phyloP scores from a whole-genome alignment of 2,113 vertebrate genomes.

The Kryptolebias marmoratus region DNA sequence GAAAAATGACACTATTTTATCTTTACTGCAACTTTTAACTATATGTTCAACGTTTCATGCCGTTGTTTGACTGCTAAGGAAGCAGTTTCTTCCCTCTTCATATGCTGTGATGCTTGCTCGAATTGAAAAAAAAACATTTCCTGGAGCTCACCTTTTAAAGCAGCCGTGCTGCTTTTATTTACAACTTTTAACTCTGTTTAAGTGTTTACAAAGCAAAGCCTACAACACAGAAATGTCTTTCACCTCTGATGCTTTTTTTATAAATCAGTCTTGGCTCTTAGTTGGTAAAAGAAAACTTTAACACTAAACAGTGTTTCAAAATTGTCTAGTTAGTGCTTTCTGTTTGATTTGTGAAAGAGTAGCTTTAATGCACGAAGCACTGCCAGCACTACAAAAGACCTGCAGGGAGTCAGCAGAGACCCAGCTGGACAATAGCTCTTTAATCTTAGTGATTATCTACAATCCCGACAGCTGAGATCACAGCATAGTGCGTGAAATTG shows the following conservation, averaged over 20 bases:
- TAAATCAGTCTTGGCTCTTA: not conserved
- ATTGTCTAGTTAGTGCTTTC: not conserved
- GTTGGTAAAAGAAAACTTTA: not conserved
- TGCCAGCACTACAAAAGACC: not conserved
- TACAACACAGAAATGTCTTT: not conserved
- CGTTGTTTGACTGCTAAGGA: not conserved
- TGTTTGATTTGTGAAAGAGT: not conserved
- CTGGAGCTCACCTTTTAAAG: not conserved
- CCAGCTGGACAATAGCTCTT: conserved; percentile 39
- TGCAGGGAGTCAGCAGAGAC: conserved; percentile 27
- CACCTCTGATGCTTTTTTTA: not conserved
- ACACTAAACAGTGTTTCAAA: not conserved
- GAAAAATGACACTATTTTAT: too few relatives aligned
- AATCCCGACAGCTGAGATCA: conserved; percentile 14
- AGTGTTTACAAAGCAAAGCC: not conserved
- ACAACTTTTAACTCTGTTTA: not conserved
- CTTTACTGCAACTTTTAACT: too few relatives aligned
- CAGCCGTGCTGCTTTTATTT: not conserved
- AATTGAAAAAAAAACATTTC: not conserved
- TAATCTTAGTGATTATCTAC: conserved; percentile 18
- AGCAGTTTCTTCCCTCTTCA: not conserved
- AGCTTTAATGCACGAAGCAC: not conserved
- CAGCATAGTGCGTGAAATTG: conserved; percentile 1
- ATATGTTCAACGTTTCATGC: too few relatives aligned
- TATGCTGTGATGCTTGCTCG: too few relatives aligned